A percentile compares a stretch with the other conserved stretches of the same genome.
phyloP scores from a whole-genome alignment of 2,797 vertebrate species.

The Carduelis carduelis region DNA sequence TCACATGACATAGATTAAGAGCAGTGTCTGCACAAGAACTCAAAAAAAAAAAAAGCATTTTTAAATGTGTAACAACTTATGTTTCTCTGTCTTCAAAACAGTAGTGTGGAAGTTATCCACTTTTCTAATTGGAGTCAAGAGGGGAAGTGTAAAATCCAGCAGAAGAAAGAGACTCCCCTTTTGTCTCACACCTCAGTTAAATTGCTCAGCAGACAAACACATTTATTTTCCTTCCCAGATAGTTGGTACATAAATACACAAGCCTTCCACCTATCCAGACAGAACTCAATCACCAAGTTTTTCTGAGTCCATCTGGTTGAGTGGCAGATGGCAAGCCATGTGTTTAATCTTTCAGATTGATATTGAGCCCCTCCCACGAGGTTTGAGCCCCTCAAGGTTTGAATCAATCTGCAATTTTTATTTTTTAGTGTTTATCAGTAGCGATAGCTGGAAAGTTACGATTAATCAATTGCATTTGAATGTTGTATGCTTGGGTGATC shows the following conservation, averaged over 20 bases:
- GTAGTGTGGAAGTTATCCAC: not conserved
- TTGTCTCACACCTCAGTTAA: not conserved
- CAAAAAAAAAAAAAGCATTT: not conserved
- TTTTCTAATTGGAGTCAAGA: not conserved
- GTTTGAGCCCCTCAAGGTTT: not conserved
- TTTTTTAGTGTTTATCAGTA: not conserved
- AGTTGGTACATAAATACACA: not conserved
- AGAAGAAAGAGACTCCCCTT: not conserved
- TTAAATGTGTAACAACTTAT: not conserved
- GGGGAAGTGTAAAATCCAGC: not conserved
- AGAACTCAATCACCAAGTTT: not conserved
- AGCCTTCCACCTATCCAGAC: not conserved
- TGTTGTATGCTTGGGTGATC: not conserved
- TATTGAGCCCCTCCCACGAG: fast-evolving
- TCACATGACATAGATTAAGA: not conserved
- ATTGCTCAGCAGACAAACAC: not conserved
- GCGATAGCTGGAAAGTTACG: not conserved
- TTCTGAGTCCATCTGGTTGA: not conserved
- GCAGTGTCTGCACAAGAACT: not conserved
- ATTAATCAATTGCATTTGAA: not conserved
- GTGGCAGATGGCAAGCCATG: not conserved
- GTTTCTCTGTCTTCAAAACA: not conserved
- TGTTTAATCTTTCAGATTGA: not conserved
- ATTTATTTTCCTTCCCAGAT: not conserved
- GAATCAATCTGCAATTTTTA: not conserved